Evolutionary conservation across 1,140 invertebrate species (phyloP).

Genomic region (Oncopodura yosiiana): DNA sequence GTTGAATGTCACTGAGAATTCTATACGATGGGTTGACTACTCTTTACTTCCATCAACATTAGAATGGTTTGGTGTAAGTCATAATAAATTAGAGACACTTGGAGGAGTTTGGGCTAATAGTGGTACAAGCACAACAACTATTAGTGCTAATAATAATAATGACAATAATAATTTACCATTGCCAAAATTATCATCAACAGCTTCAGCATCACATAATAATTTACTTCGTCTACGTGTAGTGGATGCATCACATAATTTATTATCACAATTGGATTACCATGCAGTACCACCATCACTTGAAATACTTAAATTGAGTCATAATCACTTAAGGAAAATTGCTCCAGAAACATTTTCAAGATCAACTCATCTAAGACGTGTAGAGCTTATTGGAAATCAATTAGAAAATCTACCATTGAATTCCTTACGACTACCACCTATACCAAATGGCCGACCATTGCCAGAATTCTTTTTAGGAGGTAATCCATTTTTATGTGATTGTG

Average conservation of each 20-base stretch:
- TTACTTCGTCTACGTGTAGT: slow-evolving; percentile 54
- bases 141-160: slow-evolving; percentile 53
- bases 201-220: slow-evolving; percentile 47
- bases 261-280: slow-evolving; percentile 65
- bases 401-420: slow-evolving; percentile 69
- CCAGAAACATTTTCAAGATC: slow-evolving; percentile 81
- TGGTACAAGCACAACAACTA: background rate
- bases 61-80: slow-evolving; percentile 82
- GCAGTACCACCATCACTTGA: slow-evolving; percentile 81
- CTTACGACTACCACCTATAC: slow-evolving; percentile 60
- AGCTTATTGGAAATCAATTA: slow-evolving; percentile 79
- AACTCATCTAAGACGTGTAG: slow-evolving; percentile 68
- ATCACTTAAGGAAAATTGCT: slow-evolving; percentile 60
- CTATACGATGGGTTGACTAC: slow-evolving; percentile 70
- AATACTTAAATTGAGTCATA: slow-evolving; percentile 78
- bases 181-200: slow-evolving; percentile 74
- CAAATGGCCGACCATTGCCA: slow-evolving; percentile 56
- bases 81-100: slow-evolving; percentile 75
- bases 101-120: slow-evolving; percentile 40
- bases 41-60: slow-evolving; percentile 74
- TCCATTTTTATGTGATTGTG: slow-evolving; percentile 82
- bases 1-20: slow-evolving; percentile 79
- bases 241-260: slow-evolving; percentile 76
- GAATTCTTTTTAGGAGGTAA: slow-evolving; percentile 83
- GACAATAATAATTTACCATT: slow-evolving; percentile 62